Conservation (phyloP, 2,113 vertebrate species). For the Chionis minor region DNA sequence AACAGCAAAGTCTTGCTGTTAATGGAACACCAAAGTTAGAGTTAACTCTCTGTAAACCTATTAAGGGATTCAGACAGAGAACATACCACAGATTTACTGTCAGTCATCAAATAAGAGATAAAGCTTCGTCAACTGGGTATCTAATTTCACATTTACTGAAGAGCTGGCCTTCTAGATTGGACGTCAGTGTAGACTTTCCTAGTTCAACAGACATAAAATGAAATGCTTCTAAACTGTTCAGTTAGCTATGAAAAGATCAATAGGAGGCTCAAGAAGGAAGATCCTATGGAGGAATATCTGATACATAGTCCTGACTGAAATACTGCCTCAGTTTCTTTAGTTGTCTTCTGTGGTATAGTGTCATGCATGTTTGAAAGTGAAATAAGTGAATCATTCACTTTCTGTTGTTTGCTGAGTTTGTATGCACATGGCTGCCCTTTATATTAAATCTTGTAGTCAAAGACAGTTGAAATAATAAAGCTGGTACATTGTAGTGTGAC, state of each 20-base stretch:
- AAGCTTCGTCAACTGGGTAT: slow-evolving; percentile 47
- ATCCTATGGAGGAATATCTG: neutral
- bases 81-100: slow-evolving; percentile 19
- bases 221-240: slow-evolving; percentile 29
- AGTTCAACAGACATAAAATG: neutral
- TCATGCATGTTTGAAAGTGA: neutral
- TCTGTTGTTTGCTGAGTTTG: neutral
- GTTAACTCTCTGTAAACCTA: slow-evolving; percentile 51
- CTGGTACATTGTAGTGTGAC: neutral
- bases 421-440: neutral
- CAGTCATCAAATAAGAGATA: slow-evolving; percentile 17
- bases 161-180: slow-evolving; percentile 10
- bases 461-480: neutral
- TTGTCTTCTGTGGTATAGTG: neutral
- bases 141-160: slow-evolving; percentile 56
- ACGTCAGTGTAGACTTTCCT: neutral
- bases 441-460: neutral
- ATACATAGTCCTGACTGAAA: neutral
- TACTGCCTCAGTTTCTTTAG: neutral
- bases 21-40: slow-evolving; percentile 56
- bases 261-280: neutral
- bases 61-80: slow-evolving; percentile 38
- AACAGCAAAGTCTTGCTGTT: slow-evolving; percentile 39
- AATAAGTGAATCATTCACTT: neutral
- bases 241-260: neutral